These are phyloP conservation scores for Latrodectus hesperus DNA, from an alignment of 2,888 invertebrate genomes.

Conservation along the genomic window DNA sequence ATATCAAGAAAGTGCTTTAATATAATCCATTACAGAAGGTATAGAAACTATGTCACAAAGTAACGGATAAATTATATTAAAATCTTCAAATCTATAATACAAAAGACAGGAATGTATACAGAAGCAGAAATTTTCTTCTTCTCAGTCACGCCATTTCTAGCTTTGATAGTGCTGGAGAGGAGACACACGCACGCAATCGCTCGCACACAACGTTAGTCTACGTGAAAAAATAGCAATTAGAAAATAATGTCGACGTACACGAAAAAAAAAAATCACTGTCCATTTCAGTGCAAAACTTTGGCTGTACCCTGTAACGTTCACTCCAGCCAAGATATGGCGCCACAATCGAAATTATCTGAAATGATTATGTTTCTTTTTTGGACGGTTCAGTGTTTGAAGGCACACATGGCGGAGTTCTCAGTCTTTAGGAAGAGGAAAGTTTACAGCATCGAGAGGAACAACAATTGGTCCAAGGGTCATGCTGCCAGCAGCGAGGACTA, in stretches of 20 bases:
- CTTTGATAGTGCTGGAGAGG: constrained; percentile 31
- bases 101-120: constrained; percentile 65
- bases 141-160: constrained; percentile 27
- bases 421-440: constrained; percentile 37
- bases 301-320: constrained; percentile 59
- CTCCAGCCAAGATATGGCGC: constrained; percentile 53
- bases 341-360: constrained; percentile 9
- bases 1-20: constrained; percentile 65
- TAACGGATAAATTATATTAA: constrained; percentile 69
- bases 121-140: constrained; percentile 27
- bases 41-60: constrained; percentile 60
- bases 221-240: constrained; percentile 34
- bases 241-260: constrained; percentile 44
- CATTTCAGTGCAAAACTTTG: constrained; percentile 60
- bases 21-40: constrained; percentile 66
- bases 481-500: constrained; percentile 69
- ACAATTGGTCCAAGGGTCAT: constrained; percentile 45
- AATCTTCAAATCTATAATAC: constrained; percentile 68
- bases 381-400: neutral
- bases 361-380: too few relatives aligned
- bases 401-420: constrained; percentile 18
- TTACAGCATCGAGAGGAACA: constrained; percentile 55
- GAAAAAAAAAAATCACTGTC: constrained; percentile 61
- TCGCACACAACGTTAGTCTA: constrained; percentile 48
- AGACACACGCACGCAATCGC: constrained; percentile 4